These are phyloP conservation scores for Hedychridium roseum DNA, from an alignment of 2,888 invertebrate genomes.

Conservation along the genomic window DNA sequence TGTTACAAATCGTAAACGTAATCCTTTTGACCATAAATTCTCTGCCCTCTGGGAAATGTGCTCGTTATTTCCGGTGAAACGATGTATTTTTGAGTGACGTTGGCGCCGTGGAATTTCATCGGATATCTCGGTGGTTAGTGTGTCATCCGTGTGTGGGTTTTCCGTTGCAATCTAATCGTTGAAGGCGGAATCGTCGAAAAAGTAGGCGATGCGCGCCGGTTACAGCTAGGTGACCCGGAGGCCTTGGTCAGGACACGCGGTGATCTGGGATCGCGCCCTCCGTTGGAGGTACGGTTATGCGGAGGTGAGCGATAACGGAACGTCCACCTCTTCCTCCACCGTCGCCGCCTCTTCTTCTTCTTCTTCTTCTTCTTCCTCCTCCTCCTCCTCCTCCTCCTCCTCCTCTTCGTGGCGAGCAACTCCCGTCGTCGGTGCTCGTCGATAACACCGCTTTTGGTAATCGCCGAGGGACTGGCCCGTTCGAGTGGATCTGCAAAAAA, in stretches of 20 bases:
- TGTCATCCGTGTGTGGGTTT: no score
- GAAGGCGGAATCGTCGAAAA: slow-evolving; percentile 19
- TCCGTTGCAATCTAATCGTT: no score
- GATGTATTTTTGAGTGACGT: no score
- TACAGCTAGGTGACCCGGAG: slow-evolving; percentile 50
- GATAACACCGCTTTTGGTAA: slow-evolving; percentile 17
- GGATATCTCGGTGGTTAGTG: no score
- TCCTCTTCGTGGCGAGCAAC: slow-evolving; percentile 20
- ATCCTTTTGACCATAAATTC: no score
- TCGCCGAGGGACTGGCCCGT: slow-evolving; percentile 7
- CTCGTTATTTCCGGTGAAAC: no score
- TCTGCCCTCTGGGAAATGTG: no score
- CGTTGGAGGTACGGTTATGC: slow-evolving; percentile 52
- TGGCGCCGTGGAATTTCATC: no score
- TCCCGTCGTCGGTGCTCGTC: slow-evolving; percentile 9
- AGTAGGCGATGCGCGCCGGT: slow-evolving; percentile 34
- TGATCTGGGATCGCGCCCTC: slow-evolving; percentile 57
- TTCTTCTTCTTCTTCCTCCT: slow-evolving; percentile 13
- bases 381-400: slow-evolving; percentile 1
- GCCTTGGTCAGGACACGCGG: slow-evolving; percentile 49
- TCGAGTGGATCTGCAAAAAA: slow-evolving; percentile 12
- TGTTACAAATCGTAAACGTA: no score
- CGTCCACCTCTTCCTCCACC: slow-evolving; percentile 26
- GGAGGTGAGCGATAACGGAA: slow-evolving; percentile 46
- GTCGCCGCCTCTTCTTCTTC: slow-evolving; percentile 12